A percentile compares a stretch with the other conserved stretches of the same genome.
These are phyloP conservation scores for Drosophila tani DNA, from an alignment of 1,140 invertebrate species.

Conservation along the genomic window DNA sequence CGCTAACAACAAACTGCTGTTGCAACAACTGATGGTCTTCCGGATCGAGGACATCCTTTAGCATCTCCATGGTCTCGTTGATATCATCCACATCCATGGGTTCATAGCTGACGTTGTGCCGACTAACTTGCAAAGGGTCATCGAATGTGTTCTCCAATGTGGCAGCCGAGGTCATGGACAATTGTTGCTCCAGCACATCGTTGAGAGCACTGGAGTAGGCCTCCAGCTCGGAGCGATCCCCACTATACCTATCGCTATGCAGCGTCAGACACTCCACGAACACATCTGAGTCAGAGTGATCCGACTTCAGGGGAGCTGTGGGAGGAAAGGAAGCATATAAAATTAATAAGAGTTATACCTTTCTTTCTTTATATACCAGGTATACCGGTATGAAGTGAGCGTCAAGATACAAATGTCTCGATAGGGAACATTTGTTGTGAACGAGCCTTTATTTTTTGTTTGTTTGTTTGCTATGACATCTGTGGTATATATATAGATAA, in stretches of 20 bases:
- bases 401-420: too few species aligned
- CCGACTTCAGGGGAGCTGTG: constrained; percentile 39
- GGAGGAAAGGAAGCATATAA: neutral
- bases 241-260: constrained; percentile 44
- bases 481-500: too few species aligned
- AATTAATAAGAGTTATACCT: neutral
- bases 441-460: too few species aligned
- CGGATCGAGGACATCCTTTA: constrained; percentile 51
- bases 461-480: too few species aligned
- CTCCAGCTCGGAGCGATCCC: constrained; percentile 64
- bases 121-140: constrained; percentile 40
- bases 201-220: constrained; percentile 72
- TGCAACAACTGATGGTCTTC: constrained; percentile 63
- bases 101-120: constrained; percentile 57
- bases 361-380: neutral
- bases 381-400: too few species aligned
- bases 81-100: constrained; percentile 81
- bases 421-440: too few species aligned
- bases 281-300: constrained; percentile 71
- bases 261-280: constrained; percentile 72
- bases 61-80: constrained; percentile 70
- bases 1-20: constrained; percentile 42
- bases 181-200: constrained; percentile 59
- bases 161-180: constrained; percentile 30
- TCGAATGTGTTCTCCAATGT: constrained; percentile 41